Evolutionary conservation across 2,888 invertebrate genomes (phyloP).

Genomic region (Clusia tigrina): DNA sequence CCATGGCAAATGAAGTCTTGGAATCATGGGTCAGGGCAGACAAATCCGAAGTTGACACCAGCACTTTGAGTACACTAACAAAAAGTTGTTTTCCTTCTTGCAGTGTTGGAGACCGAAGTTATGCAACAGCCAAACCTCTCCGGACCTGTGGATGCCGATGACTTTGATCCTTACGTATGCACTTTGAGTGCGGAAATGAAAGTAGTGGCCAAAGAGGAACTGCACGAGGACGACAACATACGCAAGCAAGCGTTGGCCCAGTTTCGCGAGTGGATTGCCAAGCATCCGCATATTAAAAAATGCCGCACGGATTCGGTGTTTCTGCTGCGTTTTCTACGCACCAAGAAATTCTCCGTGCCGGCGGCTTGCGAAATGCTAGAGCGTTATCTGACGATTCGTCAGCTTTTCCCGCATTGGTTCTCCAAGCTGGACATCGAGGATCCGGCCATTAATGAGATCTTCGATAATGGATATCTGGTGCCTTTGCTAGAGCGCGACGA

Average conservation of each 20-base stretch:
- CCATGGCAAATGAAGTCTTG: background rate
- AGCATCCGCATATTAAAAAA: slow-evolving; percentile 81
- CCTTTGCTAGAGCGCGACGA: slow-evolving; percentile 78
- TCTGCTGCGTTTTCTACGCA: slow-evolving; percentile 82
- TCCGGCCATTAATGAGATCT: slow-evolving; percentile 79
- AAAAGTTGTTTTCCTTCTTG: too few relatives aligned
- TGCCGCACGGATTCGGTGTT: slow-evolving; percentile 86
- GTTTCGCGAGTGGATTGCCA: slow-evolving; percentile 82
- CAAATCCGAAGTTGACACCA: too few relatives aligned
- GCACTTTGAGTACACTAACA: too few relatives aligned
- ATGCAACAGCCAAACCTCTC: slow-evolving; percentile 54
- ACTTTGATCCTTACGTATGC: slow-evolving; percentile 62
- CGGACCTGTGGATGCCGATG: slow-evolving; percentile 49
- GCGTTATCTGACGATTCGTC: slow-evolving; percentile 83
- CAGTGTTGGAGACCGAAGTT: slow-evolving; percentile 64
- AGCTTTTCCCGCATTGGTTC: slow-evolving; percentile 88
- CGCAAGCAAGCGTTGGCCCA: slow-evolving; percentile 78
- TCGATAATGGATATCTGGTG: slow-evolving; percentile 81
- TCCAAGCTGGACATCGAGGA: slow-evolving; percentile 81
- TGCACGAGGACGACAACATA: slow-evolving; percentile 80
- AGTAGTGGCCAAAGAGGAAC: slow-evolving; percentile 74
- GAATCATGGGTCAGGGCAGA: background rate
- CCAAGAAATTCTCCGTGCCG: slow-evolving; percentile 87
- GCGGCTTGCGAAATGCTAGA: slow-evolving; percentile 88
- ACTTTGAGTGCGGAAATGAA: slow-evolving; percentile 64